Percentiles rank a stretch among this genome's conserved stretches.
Conservation (phyloP, 2,797 vertebrate species). For the Echiichthys vipera region DNA sequence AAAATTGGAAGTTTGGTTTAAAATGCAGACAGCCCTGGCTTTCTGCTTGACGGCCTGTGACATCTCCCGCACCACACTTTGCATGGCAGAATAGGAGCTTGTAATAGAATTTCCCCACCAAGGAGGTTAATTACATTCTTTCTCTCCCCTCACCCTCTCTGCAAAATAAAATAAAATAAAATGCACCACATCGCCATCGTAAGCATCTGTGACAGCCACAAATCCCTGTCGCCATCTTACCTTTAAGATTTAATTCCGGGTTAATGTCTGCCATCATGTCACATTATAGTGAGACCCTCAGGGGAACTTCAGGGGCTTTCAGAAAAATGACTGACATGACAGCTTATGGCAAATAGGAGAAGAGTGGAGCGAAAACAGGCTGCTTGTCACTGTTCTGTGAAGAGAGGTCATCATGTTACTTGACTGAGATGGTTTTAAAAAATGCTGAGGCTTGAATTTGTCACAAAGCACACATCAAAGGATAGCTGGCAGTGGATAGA, state of each 20-base stretch:
- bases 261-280: slow-evolving; percentile 84
- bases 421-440: slow-evolving; percentile 21
- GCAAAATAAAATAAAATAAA: slow-evolving; percentile 69
- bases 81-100: slow-evolving; percentile 92
- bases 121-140: slow-evolving; percentile 96
- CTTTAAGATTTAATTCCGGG: slow-evolving; percentile 87
- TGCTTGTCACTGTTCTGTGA: slow-evolving; percentile 33
- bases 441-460: slow-evolving; percentile 31
- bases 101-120: slow-evolving; percentile 94
- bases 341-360: slow-evolving; percentile 38
- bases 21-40: slow-evolving; percentile 92
- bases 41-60: slow-evolving; percentile 96
- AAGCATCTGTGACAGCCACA: slow-evolving; percentile 79
- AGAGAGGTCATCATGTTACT: slow-evolving; percentile 36
- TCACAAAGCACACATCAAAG: slow-evolving; percentile 14
- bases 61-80: slow-evolving; percentile 93
- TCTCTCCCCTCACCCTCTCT: slow-evolving; percentile 21
- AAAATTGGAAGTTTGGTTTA: slow-evolving; percentile 89
- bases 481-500: background rate
- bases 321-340: slow-evolving; percentile 61
- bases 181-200: slow-evolving; percentile 63
- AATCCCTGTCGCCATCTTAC: slow-evolving; percentile 81
- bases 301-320: slow-evolving; percentile 56
- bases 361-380: slow-evolving; percentile 27
- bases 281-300: slow-evolving; percentile 63